Evolutionary conservation across 1,140 invertebrate species (phyloP).

Genomic region (Mycetomoellerius zeteki): DNA sequence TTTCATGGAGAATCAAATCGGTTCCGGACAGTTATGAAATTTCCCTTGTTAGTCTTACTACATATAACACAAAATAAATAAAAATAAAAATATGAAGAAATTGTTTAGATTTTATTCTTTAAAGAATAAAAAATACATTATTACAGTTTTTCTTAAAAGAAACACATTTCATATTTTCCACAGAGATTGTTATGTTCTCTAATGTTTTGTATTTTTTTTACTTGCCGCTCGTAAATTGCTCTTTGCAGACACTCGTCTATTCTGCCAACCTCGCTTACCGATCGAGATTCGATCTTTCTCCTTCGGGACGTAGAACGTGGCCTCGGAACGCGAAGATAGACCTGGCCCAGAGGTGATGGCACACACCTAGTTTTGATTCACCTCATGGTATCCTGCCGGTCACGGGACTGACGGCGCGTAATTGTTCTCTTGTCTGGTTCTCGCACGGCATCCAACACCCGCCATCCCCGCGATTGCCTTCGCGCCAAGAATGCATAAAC

Average conservation of each 20-base stretch:
- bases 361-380: slow-evolving; percentile 83
- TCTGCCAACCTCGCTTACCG: slow-evolving; percentile 76
- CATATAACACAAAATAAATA: not conserved
- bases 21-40: no score
- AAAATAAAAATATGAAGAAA: not conserved
- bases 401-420: slow-evolving; percentile 84
- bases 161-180: slow-evolving; percentile 24
- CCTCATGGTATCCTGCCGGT: slow-evolving; percentile 82
- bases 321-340: slow-evolving; percentile 70
- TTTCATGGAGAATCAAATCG: no score
- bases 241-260: slow-evolving; percentile 64
- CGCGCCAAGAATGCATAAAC: slow-evolving; percentile 83
- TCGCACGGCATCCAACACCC: slow-evolving; percentile 73
- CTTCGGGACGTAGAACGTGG: slow-evolving; percentile 75
- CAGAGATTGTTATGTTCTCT: slow-evolving; percentile 17
- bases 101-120: not conserved
- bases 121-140: slow-evolving; percentile 1
- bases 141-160: not conserved
- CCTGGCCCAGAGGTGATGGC: slow-evolving; percentile 77
- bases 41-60: no score
- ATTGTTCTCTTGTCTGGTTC: slow-evolving; percentile 85
- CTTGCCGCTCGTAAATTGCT: slow-evolving; percentile 67
- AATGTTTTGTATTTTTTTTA: slow-evolving; percentile 25
- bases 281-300: slow-evolving; percentile 77
- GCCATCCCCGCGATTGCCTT: slow-evolving; percentile 80